Conservation (phyloP, 2,113 vertebrate genomes). For the Bufo bufo region DNA sequence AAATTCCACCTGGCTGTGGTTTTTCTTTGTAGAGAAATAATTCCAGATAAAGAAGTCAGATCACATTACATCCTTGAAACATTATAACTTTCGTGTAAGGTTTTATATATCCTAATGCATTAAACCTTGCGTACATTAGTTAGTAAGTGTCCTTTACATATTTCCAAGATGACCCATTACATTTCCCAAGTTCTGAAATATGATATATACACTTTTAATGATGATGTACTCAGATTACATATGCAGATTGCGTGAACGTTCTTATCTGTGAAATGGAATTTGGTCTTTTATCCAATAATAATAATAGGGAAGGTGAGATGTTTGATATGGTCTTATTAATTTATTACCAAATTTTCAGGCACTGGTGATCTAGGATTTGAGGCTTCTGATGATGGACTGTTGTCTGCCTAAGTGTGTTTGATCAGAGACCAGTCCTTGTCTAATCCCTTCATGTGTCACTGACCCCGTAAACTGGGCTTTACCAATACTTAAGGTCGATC, state of each 20-base stretch:
- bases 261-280: not conserved
- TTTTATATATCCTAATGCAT: not conserved
- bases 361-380: not conserved
- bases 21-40: not conserved
- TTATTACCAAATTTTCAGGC: not conserved
- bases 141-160: not conserved
- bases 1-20: not conserved
- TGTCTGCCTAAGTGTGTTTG: conserved; percentile 32
- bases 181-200: not conserved
- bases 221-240: not conserved
- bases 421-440: conserved; percentile 33
- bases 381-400: conserved; percentile 16
- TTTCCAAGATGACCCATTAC: not conserved
- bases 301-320: not conserved
- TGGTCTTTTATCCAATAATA: not conserved
- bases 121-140: not conserved
- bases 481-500: conserved; percentile 15
- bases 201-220: not conserved
- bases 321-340: not conserved
- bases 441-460: conserved; percentile 47
- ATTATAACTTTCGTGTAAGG: not conserved
- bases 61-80: not conserved
- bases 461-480: conserved; percentile 38
- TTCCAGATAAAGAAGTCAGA: not conserved
- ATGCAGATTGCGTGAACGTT: not conserved